Percentiles rank a stretch among this genome's conserved stretches.
These are phyloP conservation scores for Sarcoramphus papa DNA, from an alignment of 2,797 vertebrate genomes.

Conservation along the genomic window DNA sequence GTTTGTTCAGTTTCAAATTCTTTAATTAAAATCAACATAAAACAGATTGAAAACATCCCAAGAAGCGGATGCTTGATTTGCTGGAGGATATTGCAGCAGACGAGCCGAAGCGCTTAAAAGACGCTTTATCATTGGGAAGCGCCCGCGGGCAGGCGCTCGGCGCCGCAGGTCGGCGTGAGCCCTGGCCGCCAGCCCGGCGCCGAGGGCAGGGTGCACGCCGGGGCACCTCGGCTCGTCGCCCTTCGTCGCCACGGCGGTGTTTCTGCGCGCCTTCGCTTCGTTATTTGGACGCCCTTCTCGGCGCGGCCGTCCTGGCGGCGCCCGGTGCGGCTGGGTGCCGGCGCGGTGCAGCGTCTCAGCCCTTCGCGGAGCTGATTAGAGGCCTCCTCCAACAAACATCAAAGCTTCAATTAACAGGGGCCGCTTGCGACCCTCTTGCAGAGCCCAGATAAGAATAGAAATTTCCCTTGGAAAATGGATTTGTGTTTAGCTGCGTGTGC, in stretches of 20 bases:
- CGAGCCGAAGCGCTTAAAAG: slow-evolving; percentile 59
- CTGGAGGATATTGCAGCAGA: slow-evolving; percentile 75
- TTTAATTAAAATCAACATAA: slow-evolving; percentile 85
- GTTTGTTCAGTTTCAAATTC: slow-evolving; percentile 80
- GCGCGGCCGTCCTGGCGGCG: not conserved
- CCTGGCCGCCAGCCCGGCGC: not conserved
- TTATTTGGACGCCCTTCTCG: fast-evolving
- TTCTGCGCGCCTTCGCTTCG: fast-evolving
- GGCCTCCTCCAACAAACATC: slow-evolving; percentile 70
- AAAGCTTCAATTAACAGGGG: slow-evolving; percentile 75
- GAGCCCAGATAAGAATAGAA: slow-evolving; percentile 78
- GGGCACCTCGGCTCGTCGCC: not conserved
- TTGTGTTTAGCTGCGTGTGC: slow-evolving; percentile 72
- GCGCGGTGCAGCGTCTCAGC: not conserved
- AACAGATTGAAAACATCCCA: slow-evolving; percentile 83
- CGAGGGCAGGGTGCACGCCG: not conserved
- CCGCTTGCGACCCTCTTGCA: slow-evolving; percentile 75
- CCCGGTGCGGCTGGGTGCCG: not conserved
- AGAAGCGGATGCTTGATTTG: slow-evolving; percentile 78
- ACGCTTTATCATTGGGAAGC: not conserved
- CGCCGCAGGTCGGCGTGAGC: fast-evolving
- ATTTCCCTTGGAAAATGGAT: slow-evolving; percentile 76
- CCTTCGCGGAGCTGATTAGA: slow-evolving; percentile 60
- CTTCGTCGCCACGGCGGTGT: fast-evolving
- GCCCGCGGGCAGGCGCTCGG: fast-evolving